These are phyloP conservation scores for Agrypnia vestita DNA, from an alignment of 1,140 invertebrate genomes.

Conservation along the genomic window DNA sequence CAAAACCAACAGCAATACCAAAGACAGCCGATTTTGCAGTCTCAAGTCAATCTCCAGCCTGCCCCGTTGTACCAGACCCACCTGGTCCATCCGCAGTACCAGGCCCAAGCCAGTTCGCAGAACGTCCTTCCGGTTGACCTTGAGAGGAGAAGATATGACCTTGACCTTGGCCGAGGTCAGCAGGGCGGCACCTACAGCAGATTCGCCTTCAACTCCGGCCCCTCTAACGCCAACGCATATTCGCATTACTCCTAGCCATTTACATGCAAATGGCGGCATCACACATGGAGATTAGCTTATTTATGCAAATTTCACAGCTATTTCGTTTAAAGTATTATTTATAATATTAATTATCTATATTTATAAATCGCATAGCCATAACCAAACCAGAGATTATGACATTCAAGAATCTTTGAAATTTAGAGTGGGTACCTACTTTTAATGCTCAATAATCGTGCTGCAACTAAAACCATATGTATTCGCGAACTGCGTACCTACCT, in stretches of 20 bases:
- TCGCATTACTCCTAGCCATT: slow-evolving; percentile 53
- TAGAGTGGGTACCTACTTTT: not conserved
- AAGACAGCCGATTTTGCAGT: slow-evolving; percentile 47
- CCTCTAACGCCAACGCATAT: slow-evolving; percentile 49
- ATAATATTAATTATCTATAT: slow-evolving; percentile 36
- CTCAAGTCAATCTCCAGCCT: slow-evolving; percentile 60
- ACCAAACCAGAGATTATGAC: slow-evolving; percentile 31
- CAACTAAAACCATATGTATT: no score
- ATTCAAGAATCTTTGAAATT: not conserved
- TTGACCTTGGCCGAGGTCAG: slow-evolving; percentile 67
- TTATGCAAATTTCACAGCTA: slow-evolving; percentile 26
- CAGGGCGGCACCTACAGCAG: slow-evolving; percentile 47
- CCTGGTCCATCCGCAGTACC: slow-evolving; percentile 32
- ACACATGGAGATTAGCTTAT: not conserved
- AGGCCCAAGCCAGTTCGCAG: slow-evolving; percentile 30
- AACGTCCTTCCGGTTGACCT: slow-evolving; percentile 50
- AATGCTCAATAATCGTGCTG: not conserved
- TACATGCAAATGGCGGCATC: slow-evolving; percentile 21
- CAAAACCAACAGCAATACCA: slow-evolving; percentile 61
- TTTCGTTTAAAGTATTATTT: slow-evolving; percentile 38
- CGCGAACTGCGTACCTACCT: no score
- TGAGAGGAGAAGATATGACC: slow-evolving; percentile 65
- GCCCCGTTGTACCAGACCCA: slow-evolving; percentile 37
- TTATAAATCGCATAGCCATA: slow-evolving; percentile 37
- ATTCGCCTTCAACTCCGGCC: slow-evolving; percentile 49